Base-by-base conservation (phyloP, 2,797 vertebrate species). In the Lateolabrax maculatus region DNA sequence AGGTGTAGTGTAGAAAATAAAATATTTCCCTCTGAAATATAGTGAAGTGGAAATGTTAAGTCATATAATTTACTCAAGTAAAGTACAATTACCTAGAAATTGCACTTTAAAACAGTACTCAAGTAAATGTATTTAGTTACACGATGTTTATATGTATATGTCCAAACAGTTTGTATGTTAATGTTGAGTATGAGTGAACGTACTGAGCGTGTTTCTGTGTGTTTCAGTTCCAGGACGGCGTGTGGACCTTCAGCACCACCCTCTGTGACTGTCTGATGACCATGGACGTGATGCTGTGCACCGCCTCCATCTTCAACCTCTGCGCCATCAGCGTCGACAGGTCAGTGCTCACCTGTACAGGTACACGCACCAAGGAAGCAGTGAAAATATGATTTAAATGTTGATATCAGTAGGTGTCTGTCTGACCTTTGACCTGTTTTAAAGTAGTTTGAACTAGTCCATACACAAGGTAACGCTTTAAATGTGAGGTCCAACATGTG, bases 251-350 rank as follows among this genome's bases (percentile, higher is more conserved):
- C 81, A 94, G 95, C 87, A 95, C 92, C 0, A 93, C 92, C n/a
- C 56, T 98, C 52, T 99, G 98, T 9, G 98, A 99, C 48, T 90
- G 91, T 7, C 95, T 99, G 87, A 98, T 99, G 98, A 97, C 97
- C 74, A 97, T 98, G 98, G 98, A 99, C 0, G 98, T 99, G 87
- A 97, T 98, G 98, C 94, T 99, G 69, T 98, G 98, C 93, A 99
- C 98, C 0, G 97, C 98, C 72, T 99, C 98, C 89, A 99, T 99
- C 94, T 98, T 99, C 93, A 98, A 98, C 93, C 96, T 99, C 83
- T 99, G 98, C 8, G 97, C 98, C 80, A 99, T 99, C 95, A 98
- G 98, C 19, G 88, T 99, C 51, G 98, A 99, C 94, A 97, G 98
- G 98, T 98, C 52, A 65, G 94, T 77, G 64, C 23, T n/a, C 53